Conservation (phyloP, 2,888 invertebrate genomes). For the Zaprionus obscuricornis region DNA sequence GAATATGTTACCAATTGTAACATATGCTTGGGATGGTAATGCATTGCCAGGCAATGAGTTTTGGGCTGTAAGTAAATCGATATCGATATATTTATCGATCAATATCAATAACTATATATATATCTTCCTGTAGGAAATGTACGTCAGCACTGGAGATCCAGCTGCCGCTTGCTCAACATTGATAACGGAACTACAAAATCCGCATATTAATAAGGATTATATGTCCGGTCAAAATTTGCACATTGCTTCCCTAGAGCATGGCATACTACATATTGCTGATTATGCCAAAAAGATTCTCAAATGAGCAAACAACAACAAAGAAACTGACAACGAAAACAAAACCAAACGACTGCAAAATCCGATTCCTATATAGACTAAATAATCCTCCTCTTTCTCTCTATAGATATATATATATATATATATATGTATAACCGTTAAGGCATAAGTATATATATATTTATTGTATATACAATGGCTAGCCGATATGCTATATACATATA, state of each 20-base stretch:
- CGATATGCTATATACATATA: no score
- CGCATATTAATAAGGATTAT: slow-evolving; percentile 84
- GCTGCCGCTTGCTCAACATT: slow-evolving; percentile 86
- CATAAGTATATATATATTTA: no score
- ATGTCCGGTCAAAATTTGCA: slow-evolving; percentile 85
- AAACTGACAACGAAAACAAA: no score
- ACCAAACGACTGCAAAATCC: no score
- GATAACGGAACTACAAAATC: slow-evolving; percentile 86
- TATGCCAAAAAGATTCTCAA: slow-evolving; percentile 54
- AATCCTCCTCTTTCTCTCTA: no score
- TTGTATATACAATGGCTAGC: no score
- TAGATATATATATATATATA: no score
- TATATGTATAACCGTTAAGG: no score
- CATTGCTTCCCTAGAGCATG: slow-evolving; percentile 83
- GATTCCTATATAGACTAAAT: no score
- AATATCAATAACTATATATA: background rate
- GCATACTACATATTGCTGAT: slow-evolving; percentile 79
- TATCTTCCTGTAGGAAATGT: slow-evolving; percentile 71
- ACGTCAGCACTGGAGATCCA: slow-evolving; percentile 84
- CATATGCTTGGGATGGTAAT: slow-evolving; percentile 90
- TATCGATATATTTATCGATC: background rate
- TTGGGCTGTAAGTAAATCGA: slow-evolving; percentile 86
- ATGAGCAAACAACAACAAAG: no score
- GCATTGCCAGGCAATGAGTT: slow-evolving; percentile 90
- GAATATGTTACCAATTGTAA: slow-evolving; percentile 86